These are phyloP conservation scores for Caenorhabditis panamensis DNA, from an alignment of 2,888 invertebrate species.

Conservation along the genomic window DNA sequence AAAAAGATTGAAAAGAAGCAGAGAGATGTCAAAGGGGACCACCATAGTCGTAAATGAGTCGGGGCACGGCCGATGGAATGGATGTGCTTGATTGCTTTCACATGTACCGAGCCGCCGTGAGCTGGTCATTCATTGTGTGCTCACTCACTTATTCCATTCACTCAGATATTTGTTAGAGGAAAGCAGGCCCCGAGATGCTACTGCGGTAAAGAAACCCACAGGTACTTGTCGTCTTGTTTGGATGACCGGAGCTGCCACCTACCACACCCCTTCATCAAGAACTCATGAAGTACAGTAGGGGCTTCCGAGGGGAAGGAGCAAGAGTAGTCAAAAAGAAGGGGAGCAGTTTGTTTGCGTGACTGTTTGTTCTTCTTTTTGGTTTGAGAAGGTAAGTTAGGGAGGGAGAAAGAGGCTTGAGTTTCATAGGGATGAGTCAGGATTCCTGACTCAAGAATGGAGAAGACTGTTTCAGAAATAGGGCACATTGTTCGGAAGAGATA, in stretches of 20 bases:
- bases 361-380: constrained; percentile 43
- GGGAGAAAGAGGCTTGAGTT: not conserved
- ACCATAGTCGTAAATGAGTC: constrained; percentile 47
- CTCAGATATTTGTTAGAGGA: constrained; percentile 53
- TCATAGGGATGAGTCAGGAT: constrained; percentile 6
- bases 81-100: constrained; percentile 62
- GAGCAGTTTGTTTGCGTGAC: constrained; percentile 53
- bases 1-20: not conserved
- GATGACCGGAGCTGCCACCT: constrained; percentile 37
- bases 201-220: constrained; percentile 24
- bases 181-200: constrained; percentile 9
- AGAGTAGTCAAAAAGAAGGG: too few species aligned
- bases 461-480: not conserved
- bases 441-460: not conserved
- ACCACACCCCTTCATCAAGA: constrained; percentile 23
- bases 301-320: too few species aligned
- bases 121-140: constrained; percentile 47
- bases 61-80: not conserved
- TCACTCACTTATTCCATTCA: constrained; percentile 37
- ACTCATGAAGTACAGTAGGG: not conserved
- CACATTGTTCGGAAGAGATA: not conserved
- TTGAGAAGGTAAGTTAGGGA: constrained; percentile 11
- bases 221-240: constrained; percentile 48
- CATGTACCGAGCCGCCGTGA: constrained; percentile 36
- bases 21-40: constrained; percentile 21